phyloP scores from a whole-genome alignment of 2,797 vertebrate species.

The Pantherophis vulpinus region DNA sequence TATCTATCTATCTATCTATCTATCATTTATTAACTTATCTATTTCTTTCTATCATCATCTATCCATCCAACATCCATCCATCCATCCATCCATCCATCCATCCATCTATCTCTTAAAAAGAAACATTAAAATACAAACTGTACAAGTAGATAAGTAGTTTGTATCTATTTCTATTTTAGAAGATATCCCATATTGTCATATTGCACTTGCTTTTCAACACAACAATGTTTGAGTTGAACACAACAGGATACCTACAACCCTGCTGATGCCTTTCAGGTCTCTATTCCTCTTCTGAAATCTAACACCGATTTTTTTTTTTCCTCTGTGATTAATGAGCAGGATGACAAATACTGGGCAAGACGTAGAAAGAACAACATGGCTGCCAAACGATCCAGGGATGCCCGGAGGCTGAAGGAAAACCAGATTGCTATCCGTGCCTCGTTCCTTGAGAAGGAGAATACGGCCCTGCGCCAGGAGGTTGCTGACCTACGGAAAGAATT shows the following conservation, averaged over 20 bases:
- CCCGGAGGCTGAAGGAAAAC: constrained; percentile 95
- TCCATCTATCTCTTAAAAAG: not conserved
- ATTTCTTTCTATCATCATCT: too few relatives aligned
- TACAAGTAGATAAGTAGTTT: not conserved
- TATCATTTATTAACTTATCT: too few relatives aligned
- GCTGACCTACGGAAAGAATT: constrained; percentile 93
- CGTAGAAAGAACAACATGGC: constrained; percentile 99
- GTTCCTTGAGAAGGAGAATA: constrained; percentile 98
- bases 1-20: too few relatives aligned
- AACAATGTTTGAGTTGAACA: not conserved
- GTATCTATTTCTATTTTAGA: not conserved
- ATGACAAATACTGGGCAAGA: constrained; percentile 94
- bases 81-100: too few relatives aligned
- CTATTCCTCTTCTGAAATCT: constrained; percentile 51
- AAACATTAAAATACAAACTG: not conserved
- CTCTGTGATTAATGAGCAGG: constrained; percentile 78
- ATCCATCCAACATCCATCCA: too few relatives aligned
- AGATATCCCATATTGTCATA: not conserved
- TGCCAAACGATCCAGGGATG: constrained; percentile 92
- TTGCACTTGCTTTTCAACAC: not conserved
- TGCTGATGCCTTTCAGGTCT: not conserved
- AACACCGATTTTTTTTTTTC: constrained; percentile 56
- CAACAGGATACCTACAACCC: not conserved
- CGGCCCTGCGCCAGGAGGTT: constrained; percentile 88
- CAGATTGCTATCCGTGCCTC: constrained; percentile 96